Conservation (phyloP, 2,113 vertebrate species). For the Menidia beryllina region DNA sequence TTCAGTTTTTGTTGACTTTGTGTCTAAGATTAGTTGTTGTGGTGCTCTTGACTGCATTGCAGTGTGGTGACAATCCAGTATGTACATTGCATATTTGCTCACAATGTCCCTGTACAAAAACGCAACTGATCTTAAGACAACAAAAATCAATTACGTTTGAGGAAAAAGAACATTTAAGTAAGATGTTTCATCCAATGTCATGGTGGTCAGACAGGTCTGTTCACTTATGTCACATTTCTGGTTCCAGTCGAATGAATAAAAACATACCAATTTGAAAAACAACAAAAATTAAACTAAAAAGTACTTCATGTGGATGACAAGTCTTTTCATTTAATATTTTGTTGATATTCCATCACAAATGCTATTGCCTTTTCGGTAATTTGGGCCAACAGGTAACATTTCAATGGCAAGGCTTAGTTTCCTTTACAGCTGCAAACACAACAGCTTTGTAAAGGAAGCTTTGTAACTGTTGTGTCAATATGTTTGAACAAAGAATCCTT, state of each 20-base stretch:
- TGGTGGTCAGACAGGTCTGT: too few relatives aligned
- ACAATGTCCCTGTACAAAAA: neutral
- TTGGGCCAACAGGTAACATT: neutral
- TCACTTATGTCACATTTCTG: neutral
- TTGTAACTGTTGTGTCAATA: neutral
- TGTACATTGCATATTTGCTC: neutral
- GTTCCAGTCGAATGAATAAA: neutral
- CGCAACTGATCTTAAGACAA: neutral
- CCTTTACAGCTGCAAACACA: neutral
- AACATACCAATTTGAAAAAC: too few relatives aligned
- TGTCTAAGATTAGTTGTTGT: too few relatives aligned
- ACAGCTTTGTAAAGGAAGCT: neutral
- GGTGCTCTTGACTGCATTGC: slow-evolving; percentile 18
- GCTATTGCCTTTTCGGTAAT: neutral
- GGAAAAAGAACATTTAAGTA: too few relatives aligned
- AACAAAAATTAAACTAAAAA: too few relatives aligned
- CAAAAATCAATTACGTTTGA: neutral
- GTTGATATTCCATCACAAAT: too few relatives aligned
- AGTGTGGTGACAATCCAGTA: neutral
- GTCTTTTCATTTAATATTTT: too few relatives aligned
- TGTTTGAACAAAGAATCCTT: neutral
- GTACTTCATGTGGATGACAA: too few relatives aligned
- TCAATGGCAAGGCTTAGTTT: too few relatives aligned
- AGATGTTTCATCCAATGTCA: too few relatives aligned
- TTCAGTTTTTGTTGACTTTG: slow-evolving; percentile 13